A percentile compares a stretch with the other conserved stretches of the same genome.
Conservation (phyloP, 2,797 vertebrate species). For the Oceanodroma leucorhoa region DNA sequence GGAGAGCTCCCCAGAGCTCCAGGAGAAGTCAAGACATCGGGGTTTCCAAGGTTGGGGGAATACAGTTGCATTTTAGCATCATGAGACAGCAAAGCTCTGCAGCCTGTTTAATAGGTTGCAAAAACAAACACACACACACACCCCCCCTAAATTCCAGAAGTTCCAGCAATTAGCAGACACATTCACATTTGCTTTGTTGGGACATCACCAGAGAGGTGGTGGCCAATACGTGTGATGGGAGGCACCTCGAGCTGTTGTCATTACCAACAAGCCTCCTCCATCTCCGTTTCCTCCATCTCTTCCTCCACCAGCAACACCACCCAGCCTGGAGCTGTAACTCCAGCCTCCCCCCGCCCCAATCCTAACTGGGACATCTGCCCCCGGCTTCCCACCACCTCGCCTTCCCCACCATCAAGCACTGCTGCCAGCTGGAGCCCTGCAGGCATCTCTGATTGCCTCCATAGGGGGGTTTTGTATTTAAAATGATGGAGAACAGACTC, state of each 20-base stretch:
- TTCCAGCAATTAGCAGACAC: not conserved
- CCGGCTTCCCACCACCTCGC: not conserved
- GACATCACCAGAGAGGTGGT: not conserved
- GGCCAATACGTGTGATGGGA: not conserved
- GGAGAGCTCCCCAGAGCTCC: not conserved
- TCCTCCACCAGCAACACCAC: not conserved
- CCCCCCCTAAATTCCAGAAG: not conserved
- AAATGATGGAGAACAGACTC: not conserved
- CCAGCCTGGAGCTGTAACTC: not conserved
- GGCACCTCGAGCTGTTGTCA: accelerated
- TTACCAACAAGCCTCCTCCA: not conserved
- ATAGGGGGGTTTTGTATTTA: not conserved
- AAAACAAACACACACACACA: not conserved
- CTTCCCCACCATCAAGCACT: not conserved
- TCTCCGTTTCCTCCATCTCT: accelerated
- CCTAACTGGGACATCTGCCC: not conserved
- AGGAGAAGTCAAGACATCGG: not conserved
- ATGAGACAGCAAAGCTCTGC: not conserved
- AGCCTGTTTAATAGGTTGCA: accelerated
- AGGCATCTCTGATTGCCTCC: not conserved
- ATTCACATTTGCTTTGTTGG: not conserved
- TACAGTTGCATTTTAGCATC: not conserved
- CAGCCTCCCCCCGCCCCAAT: accelerated
- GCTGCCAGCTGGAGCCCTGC: not conserved
- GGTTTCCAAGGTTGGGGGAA: not conserved